Conservation (phyloP, 2,797 vertebrate genomes). For the Yasuhikotakia modesta region DNA sequence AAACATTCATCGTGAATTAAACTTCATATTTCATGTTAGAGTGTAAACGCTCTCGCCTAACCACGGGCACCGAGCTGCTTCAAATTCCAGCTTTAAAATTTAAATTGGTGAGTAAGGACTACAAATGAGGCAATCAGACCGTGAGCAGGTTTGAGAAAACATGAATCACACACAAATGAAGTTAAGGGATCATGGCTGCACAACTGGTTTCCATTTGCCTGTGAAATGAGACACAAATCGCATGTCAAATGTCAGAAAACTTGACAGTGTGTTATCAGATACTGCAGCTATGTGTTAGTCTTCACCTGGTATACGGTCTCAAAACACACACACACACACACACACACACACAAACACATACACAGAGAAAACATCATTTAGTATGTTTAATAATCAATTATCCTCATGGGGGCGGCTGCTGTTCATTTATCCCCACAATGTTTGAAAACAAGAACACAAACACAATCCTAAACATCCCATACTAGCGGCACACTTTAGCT, state of each 20-base stretch:
- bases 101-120: background rate
- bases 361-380: background rate
- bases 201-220: background rate
- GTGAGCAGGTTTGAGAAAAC: background rate
- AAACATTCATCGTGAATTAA: constrained; percentile 30
- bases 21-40: constrained; percentile 19
- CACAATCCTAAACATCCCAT: constrained; percentile 59
- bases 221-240: background rate
- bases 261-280: constrained; percentile 50
- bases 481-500: constrained; percentile 54
- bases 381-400: no score
- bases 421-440: no score
- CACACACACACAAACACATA: constrained; percentile 57
- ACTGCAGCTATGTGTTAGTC: constrained; percentile 70
- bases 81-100: background rate
- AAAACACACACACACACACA: constrained; percentile 56
- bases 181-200: background rate
- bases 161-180: background rate
- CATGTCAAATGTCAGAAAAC: background rate
- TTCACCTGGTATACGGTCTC: constrained; percentile 32
- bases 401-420: no score
- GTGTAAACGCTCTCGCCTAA: constrained; percentile 2
- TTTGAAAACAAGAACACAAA: constrained; percentile 47
- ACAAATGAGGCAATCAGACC: background rate
- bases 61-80: background rate